phyloP scores from a whole-genome alignment of 2,888 invertebrate genomes.

The Rotaria socialis region DNA sequence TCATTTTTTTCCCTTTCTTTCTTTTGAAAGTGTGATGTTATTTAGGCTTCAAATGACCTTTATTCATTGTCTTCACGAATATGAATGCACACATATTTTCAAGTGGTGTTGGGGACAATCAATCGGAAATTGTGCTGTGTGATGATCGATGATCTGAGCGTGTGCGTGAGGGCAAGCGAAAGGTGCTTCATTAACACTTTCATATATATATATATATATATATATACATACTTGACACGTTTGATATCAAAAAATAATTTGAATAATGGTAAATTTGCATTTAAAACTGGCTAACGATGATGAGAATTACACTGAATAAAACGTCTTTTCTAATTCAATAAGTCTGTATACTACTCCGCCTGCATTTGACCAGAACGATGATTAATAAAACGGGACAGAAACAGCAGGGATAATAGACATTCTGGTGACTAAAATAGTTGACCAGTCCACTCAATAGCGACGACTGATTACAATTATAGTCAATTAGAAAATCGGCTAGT shows the following conservation, averaged over 20 bases:
- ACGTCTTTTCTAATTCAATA: constrained; percentile 29
- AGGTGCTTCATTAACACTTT: constrained; percentile 5
- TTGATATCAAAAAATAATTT: neutral
- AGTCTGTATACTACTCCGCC: neutral
- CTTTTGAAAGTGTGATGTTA: neutral
- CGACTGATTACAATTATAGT: neutral
- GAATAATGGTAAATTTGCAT: constrained; percentile 23
- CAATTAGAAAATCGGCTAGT: neutral
- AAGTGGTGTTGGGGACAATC: neutral
- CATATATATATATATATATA: neutral
- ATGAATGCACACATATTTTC: neutral
- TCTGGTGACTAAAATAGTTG: neutral
- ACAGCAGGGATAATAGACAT: neutral
- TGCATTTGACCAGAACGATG: neutral
- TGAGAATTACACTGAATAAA: neutral
- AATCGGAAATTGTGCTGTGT: constrained; percentile 17
- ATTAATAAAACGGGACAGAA: neutral
- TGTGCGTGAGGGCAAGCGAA: constrained; percentile 8
- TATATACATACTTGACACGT: constrained; percentile 2
- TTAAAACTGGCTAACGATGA: constrained; percentile 1
- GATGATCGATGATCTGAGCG: constrained; percentile 32
- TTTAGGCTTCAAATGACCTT: neutral
- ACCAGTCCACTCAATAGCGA: neutral
- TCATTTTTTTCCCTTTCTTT: neutral
- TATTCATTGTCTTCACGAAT: too few species aligned